These are phyloP conservation scores for Charaxes varanes DNA, from an alignment of 1,140 invertebrate species.

Conservation along the genomic window DNA sequence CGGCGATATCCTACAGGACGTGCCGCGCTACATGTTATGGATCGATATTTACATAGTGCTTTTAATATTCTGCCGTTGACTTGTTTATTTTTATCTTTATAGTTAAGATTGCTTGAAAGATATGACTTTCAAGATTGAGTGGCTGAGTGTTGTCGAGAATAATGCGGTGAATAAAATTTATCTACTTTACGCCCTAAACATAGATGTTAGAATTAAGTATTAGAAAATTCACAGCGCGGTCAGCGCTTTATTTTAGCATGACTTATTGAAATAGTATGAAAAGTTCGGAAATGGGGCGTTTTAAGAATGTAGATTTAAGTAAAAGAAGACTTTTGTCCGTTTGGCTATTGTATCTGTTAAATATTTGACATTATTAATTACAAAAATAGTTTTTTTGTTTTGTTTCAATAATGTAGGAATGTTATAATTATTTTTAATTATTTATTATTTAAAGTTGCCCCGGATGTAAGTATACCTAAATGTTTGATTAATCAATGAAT, in stretches of 20 bases:
- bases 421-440: neutral
- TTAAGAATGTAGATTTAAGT: too few species aligned
- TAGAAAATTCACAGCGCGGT: neutral
- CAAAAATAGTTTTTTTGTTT: too few species aligned
- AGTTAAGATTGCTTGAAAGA: conserved; percentile 25
- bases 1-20: conserved; percentile 65
- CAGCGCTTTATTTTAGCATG: too few species aligned
- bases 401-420: too few species aligned
- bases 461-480: too few species aligned
- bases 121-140: conserved; percentile 22
- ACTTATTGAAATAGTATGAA: too few species aligned
- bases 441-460: neutral
- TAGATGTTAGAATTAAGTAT: neutral
- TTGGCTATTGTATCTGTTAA: too few species aligned
- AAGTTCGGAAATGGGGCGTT: too few species aligned
- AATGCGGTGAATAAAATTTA: neutral
- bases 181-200: neutral
- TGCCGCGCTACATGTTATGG: conserved; percentile 47
- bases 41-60: conserved; percentile 71
- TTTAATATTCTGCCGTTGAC: conserved; percentile 57
- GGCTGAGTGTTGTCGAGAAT: conserved; percentile 9
- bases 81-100: conserved; percentile 52
- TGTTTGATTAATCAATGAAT: conserved; percentile 3
- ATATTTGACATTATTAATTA: too few species aligned
- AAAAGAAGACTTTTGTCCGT: too few species aligned